Evolutionary conservation across 2,888 invertebrate genomes (phyloP).

Genomic region (Leucoptera coffeella): DNA sequence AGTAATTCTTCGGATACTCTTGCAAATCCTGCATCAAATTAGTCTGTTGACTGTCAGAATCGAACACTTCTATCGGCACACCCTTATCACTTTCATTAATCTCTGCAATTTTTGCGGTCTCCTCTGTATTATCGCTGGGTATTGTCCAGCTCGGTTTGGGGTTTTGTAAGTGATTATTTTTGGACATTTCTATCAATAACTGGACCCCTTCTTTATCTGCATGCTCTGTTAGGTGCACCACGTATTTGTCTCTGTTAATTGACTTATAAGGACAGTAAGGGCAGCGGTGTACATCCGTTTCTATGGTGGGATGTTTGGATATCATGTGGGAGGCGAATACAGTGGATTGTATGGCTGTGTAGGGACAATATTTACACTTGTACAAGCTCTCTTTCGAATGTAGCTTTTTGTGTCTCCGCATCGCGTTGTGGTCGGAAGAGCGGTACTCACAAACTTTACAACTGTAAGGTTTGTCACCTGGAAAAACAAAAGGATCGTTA

Average conservation of each 20-base stretch:
- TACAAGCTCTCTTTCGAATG: slow-evolving; percentile 73
- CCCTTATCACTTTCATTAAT: slow-evolving; percentile 19
- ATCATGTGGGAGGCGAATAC: slow-evolving; percentile 72
- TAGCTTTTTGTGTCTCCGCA: slow-evolving; percentile 70
- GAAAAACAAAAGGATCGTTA: slow-evolving; percentile 7
- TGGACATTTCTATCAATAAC: slow-evolving; percentile 24
- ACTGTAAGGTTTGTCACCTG: slow-evolving; percentile 71
- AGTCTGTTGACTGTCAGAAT: slow-evolving; percentile 35
- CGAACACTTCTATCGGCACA: slow-evolving; percentile 36
- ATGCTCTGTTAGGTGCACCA: slow-evolving; percentile 47
- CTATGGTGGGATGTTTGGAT: slow-evolving; percentile 69
- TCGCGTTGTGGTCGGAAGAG: slow-evolving; percentile 74
- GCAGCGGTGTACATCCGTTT: slow-evolving; percentile 58
- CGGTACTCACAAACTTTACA: slow-evolving; percentile 69
- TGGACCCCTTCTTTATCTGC: slow-evolving; percentile 36
- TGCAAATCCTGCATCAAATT: slow-evolving; percentile 23
- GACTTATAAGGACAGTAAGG: slow-evolving; percentile 57
- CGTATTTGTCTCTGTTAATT: slow-evolving; percentile 58
- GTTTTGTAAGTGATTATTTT: slow-evolving; percentile 12
- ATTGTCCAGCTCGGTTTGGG: slow-evolving; percentile 37
- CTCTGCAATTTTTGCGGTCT: slow-evolving; percentile 10
- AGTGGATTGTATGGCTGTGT: slow-evolving; percentile 74
- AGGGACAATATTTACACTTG: slow-evolving; percentile 72
- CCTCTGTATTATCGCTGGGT: slow-evolving; percentile 21
- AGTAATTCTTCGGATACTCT: slow-evolving; percentile 25